Evolutionary conservation across 2,888 invertebrate species (phyloP), one percentile per base, ranked within the genome.

Genomic region (Apotomis turbidana): DNA sequence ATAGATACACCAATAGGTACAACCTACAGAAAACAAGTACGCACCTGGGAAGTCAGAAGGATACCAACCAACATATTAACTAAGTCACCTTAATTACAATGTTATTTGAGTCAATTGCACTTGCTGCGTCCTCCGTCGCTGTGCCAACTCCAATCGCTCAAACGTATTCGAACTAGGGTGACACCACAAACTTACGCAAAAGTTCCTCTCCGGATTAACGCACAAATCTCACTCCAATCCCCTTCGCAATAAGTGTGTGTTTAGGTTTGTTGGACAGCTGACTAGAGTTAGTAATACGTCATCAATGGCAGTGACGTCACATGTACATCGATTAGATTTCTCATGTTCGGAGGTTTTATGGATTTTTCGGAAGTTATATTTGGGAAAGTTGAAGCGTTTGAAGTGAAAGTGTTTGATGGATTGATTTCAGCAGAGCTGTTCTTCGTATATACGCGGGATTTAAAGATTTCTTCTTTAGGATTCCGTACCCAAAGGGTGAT

Each of bases 81-180:
- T 27, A 27, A 27, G 27, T 27, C 27, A 27, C 27, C 27, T 27
- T 27, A 27, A 27, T 27, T 27, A 27, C 27, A 27, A 27, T 44
- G 55, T 66, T 46, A 15, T 64, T 57, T n/a, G 2, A n/a, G 52
- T 10, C 36, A 63, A 13, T 13, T 9, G 44, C 8, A 8, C 44
- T 15, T 9, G 44, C 59, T 44, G 38, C 13, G 8, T 8, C 59
- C 0, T 1, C n/a, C 3, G 5, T 13, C 15, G 44, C 59, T 59
- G 13, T 59, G 44, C 9, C 59, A 49, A 41, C 36, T 69, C 46
- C 60, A 69, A 69, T 69, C 61, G 68, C 54, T 61, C 52, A 27
- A 55, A 61, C 60, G 36, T 55, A 55, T 69, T 61, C 61, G 46
- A 54, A 69, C 54, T 61, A 55, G 68, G 68, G 68, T 59, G 61